Evolutionary conservation across 2,888 invertebrate genomes (phyloP).

Genomic region (Allygus modestus): DNA sequence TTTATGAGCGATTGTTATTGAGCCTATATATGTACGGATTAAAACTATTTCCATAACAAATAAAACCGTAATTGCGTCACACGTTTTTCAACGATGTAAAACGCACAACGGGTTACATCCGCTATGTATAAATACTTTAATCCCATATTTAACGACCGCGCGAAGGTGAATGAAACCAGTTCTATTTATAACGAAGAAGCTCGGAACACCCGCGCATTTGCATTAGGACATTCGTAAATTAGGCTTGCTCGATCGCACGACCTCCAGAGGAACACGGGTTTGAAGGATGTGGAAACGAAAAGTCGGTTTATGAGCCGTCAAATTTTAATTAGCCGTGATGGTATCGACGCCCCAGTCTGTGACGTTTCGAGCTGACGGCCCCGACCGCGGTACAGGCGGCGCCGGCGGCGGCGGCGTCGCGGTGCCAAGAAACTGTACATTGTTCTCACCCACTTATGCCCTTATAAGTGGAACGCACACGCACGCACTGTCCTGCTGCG

Average conservation of each 20-base stretch:
- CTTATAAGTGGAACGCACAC: background rate
- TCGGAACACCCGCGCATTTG: background rate
- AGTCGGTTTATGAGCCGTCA: conserved; percentile 35
- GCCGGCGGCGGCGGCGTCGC: background rate
- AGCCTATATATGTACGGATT: no score
- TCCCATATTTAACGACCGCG: background rate
- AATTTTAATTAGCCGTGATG: conserved; percentile 39
- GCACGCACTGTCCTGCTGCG: background rate
- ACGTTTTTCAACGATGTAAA: no score
- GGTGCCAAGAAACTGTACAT: background rate
- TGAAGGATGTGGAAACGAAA: conserved; percentile 22
- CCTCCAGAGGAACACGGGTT: no score
- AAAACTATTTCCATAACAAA: no score
- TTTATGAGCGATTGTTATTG: no score
- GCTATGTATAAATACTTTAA: background rate
- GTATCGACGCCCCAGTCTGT: conserved; percentile 10
- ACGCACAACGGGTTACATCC: no score
- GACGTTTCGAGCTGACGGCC: background rate
- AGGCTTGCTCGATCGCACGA: background rate
- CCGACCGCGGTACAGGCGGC: background rate
- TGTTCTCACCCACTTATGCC: conserved; percentile 3
- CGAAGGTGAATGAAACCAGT: conserved; percentile 18
- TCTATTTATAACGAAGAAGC: conserved; percentile 2
- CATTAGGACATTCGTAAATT: conserved; percentile 10
- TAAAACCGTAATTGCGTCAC: no score